Evolutionary conservation across 2,113 vertebrate genomes (phyloP).

Genomic region (Apaloderma vittatum): DNA sequence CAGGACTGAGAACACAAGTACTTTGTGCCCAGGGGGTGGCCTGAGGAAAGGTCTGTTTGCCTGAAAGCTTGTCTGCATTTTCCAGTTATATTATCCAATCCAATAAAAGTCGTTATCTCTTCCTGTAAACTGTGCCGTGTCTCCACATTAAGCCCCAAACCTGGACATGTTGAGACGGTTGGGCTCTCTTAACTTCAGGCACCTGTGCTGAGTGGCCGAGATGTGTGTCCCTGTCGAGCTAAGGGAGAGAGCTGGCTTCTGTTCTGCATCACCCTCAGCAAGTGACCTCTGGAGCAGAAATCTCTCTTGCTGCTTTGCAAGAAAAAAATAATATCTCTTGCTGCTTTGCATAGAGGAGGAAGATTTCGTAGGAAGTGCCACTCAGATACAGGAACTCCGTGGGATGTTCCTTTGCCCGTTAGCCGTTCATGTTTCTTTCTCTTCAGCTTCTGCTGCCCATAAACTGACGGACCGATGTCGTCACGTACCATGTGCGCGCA

Average conservation of each 20-base stretch:
- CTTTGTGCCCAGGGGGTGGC: background rate
- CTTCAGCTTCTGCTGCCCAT: background rate
- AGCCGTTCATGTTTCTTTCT: background rate
- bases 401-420: rapidly evolving
- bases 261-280: background rate
- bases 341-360: background rate
- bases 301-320: background rate
- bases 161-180: background rate
- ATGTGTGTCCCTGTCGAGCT: background rate
- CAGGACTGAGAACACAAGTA: background rate
- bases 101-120: background rate
- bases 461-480: background rate
- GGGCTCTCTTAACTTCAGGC: background rate
- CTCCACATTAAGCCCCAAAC: background rate
- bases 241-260: background rate
- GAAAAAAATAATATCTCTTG: background rate
- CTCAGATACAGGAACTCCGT: background rate
- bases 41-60: background rate
- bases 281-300: background rate
- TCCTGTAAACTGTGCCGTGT: background rate
- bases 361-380: rapidly evolving
- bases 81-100: background rate
- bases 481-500: background rate
- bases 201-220: background rate
- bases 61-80: background rate